Evolutionary conservation across 1,140 invertebrate species (phyloP).

Genomic region (Zaprionus ornatus): DNA sequence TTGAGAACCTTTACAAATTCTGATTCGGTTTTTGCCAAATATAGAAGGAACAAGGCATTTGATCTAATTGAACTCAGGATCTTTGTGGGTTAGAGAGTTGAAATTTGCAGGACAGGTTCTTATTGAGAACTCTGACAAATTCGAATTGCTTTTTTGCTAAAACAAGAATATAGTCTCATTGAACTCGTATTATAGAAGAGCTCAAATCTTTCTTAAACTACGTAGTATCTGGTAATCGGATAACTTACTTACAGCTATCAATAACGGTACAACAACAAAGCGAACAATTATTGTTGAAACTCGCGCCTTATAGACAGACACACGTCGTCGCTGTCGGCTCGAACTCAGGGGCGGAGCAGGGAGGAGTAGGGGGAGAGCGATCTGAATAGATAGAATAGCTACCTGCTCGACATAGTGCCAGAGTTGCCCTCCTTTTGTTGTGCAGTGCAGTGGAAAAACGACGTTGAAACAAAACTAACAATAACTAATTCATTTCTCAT

Average conservation of each 20-base stretch:
- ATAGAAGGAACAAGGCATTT: no score
- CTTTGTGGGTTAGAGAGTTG: background rate
- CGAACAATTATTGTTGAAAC: constrained; percentile 31
- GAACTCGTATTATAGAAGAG: no score
- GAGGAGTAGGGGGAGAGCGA: background rate
- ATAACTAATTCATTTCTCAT: constrained; percentile 51
- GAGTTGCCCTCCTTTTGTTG: constrained; percentile 42
- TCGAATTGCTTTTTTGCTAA: no score
- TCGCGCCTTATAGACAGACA: constrained; percentile 25
- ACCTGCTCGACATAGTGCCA: constrained; percentile 6
- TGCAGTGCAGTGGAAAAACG: constrained; percentile 52
- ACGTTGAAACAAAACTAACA: constrained; percentile 34
- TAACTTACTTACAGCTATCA: background rate
- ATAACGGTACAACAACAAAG: constrained; percentile 32
- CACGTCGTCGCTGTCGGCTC: constrained; percentile 7
- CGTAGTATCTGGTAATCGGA: background rate
- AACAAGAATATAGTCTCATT: background rate
- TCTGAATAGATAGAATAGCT: constrained; percentile 11
- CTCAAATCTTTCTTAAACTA: background rate
- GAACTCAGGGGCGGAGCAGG: background rate
- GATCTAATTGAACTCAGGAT: no score
- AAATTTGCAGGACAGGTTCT: background rate
- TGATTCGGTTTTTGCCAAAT: no score
- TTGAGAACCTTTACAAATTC: no score
- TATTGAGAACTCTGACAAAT: background rate